Base-by-base conservation (phyloP, 1,140 invertebrate genomes). In the Drosophila lacteicornis region DNA sequence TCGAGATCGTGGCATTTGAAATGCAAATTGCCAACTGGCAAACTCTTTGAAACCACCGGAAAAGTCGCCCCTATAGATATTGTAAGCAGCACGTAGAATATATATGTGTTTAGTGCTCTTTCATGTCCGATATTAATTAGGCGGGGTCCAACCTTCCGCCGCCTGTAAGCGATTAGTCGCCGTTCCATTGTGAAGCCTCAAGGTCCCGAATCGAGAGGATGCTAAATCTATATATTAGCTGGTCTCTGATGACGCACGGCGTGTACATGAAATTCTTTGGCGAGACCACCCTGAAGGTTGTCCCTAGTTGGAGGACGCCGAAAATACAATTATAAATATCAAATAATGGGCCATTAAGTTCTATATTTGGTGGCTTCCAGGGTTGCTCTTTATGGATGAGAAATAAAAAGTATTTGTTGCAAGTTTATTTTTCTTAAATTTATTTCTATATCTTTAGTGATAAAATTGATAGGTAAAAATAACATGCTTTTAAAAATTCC, bases 1-100 rank as follows among this genome's bases (percentile, higher is more conserved):
- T 75, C 49, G 63, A 71, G 85, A 84, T 88, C 84, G 77, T 11
- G n/a, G 50, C 76, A 83, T 87, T 87, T 88, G 61, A 78, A 84
- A 87, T 88, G 84, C 83, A 83, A 88, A 87, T 86, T 57, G 40
- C 22, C 40, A 58, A 74, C 61, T 61, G 50, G 62, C 82, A 63
- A 57, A 67, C 75, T 78, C 82, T 80, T 76, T 84, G 43, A 66
- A 66, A 50, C 33, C 38, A 22, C 19, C 60, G 49, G 36, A 61
- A 55, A 77, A 60, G 56, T 51, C 30, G 43, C 43, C 43, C 25
- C 60, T 15, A 75, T 75, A 65, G 59, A 83, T 66, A 58, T 81
- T 77, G 63, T 73, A 65, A 63, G 73, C 58, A 57, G 47, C 47
- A 22, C 17, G 57, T n/a, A 69, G 25, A 60, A 51, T 15, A 55